Evolutionary conservation across 30 jellyfish, hydroid and myxozoan genomes (phyloP), one percentile per base, ranked within the genome.

Genomic region (Phacellophora camtschatica): DNA sequence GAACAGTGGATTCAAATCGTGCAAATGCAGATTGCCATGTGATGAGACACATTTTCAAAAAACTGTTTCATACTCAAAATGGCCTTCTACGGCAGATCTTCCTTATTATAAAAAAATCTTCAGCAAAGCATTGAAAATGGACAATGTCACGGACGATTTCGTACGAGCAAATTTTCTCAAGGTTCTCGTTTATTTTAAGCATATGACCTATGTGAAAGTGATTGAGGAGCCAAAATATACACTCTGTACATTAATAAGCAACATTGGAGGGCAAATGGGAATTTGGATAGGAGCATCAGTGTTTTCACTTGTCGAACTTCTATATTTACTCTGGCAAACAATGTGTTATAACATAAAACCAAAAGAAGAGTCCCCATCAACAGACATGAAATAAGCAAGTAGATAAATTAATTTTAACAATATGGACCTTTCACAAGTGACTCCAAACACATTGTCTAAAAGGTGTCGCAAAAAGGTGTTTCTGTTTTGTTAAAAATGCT

Each of bases 211-310:
- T 58, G 34, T 23, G 33, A 27, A 22, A 51, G 35, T 49, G 43
- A 49, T 34, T 18, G 91, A 80, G 49, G 69, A 27, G 36, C 11
- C 13, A 43, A 49, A 70, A 24, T 65, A 80, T 59, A 64, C 76
- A 0, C 27, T 32, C 20, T 76, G 35, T 8, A 41, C 45, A 41
- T 51, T 80, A 18, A 29, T 64, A 19, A 80, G 91, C 39, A 78
- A 80, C 15, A 34, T 66, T 37, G 91, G 91, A 1, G 91, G 91
- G 16, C 91, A 80, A 67, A 80, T 80, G 91, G 91, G 91, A 0
- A 65, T 80, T 28, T 80, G 91, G 91, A 29, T 80, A 10, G 91
- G 91, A 7, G 91, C 91, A 50, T 80, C 91, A 16, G 53, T 80
- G 53, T 80, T 80, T 66, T 80, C 91, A 15, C 11, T 80, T 8